These are phyloP conservation scores for Sipha flava DNA, from an alignment of 1,140 invertebrate genomes.

Conservation along the genomic window DNA sequence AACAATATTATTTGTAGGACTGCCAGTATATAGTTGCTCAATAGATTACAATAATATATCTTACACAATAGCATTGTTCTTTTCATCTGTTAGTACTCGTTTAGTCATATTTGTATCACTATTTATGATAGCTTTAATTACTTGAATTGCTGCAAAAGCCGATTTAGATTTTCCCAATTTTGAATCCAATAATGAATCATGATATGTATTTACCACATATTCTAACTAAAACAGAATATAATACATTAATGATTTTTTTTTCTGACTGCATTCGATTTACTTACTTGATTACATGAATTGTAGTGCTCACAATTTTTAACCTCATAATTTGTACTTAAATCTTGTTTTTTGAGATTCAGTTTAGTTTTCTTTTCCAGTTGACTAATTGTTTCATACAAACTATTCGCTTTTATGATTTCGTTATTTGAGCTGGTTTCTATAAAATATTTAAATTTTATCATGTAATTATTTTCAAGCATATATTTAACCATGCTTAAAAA, in stretches of 20 bases:
- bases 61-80: background rate
- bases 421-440: background rate
- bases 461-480: no score
- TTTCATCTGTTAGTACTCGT: background rate
- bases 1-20: background rate
- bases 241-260: background rate
- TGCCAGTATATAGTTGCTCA: background rate
- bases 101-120: background rate
- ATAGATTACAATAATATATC: background rate
- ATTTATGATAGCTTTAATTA: background rate
- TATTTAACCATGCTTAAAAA: background rate
- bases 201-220: background rate
- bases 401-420: background rate
- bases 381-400: background rate
- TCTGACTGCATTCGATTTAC: background rate
- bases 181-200: background rate
- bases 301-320: conserved; percentile 6
- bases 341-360: background rate
- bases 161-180: conserved; percentile 8
- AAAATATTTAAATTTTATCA: background rate
- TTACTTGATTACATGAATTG: background rate
- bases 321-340: background rate
- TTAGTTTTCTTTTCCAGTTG: background rate
- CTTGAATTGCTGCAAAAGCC: background rate
- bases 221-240: background rate